A percentile compares a stretch with the other conserved stretches of the same genome.
Conservation (phyloP, 2,888 invertebrate species). For the Campopleginae sp. region DNA sequence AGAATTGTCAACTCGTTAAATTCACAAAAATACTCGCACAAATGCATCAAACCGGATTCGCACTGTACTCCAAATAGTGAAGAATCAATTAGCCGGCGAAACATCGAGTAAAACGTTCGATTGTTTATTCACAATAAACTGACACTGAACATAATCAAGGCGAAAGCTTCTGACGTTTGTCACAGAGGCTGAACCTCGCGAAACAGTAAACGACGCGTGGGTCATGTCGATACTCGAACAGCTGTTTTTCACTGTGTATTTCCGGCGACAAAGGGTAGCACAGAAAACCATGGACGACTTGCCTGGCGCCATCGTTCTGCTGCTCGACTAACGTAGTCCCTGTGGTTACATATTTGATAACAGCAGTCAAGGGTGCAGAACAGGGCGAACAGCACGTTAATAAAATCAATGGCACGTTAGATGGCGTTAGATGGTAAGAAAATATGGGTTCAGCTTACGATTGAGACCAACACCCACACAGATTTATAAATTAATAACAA, state of each 20-base stretch:
- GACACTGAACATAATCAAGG: constrained; percentile 21
- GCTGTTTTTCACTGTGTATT: constrained; percentile 58
- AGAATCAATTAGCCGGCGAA: background rate
- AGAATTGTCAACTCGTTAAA: constrained; percentile 39
- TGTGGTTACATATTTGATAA: constrained; percentile 7
- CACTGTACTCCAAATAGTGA: background rate
- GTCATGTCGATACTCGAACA: constrained; percentile 58
- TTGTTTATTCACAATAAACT: constrained; percentile 7
- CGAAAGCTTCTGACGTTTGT: constrained; percentile 10
- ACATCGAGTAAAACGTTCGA: constrained; percentile 20
- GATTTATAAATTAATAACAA: too few species aligned
- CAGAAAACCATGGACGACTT: constrained; percentile 1
- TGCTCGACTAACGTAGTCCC: background rate
- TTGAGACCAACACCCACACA: too few species aligned
- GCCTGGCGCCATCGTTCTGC: constrained; percentile 40
- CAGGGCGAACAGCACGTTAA: background rate
- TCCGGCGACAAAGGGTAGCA: background rate
- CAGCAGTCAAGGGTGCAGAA: background rate
- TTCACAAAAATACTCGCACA: constrained; percentile 26
- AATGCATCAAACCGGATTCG: background rate
- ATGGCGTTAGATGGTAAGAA: background rate
- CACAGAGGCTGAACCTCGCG: constrained; percentile 12
- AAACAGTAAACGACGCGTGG: constrained; percentile 55
- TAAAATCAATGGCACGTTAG: background rate
- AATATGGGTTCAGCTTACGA: background rate